Percentiles rank a stretch among this genome's conserved stretches.
Evolutionary conservation across 2,888 invertebrate species (phyloP).

Genomic region (Smittia sp.): DNA sequence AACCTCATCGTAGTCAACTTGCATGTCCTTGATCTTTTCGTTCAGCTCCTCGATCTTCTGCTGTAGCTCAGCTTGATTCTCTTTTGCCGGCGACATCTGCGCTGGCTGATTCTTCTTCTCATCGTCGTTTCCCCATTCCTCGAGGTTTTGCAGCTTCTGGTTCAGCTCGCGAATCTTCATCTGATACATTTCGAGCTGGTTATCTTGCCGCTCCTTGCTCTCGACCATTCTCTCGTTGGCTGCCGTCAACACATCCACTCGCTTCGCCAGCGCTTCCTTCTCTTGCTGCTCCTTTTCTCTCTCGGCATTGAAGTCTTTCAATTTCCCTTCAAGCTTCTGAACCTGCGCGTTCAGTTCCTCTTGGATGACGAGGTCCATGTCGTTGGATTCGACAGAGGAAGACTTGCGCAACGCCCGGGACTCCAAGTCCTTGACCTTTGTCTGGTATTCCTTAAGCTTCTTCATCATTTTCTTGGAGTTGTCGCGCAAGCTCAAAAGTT

Average conservation of each 20-base stretch:
- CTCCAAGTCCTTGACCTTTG: constrained; percentile 57
- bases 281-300: constrained; percentile 63
- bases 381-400: constrained; percentile 55
- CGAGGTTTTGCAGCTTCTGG: constrained; percentile 61
- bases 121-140: constrained; percentile 53
- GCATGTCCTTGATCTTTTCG: constrained; percentile 59
- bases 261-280: constrained; percentile 65
- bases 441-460: constrained; percentile 80
- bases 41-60: constrained; percentile 55
- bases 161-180: constrained; percentile 68
- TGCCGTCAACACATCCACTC: constrained; percentile 69
- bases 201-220: constrained; percentile 77
- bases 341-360: constrained; percentile 75
- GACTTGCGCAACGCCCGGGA: constrained; percentile 50
- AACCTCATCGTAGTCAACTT: constrained; percentile 62
- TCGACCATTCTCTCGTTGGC: constrained; percentile 76
- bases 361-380: constrained; percentile 74
- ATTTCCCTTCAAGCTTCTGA: constrained; percentile 62
- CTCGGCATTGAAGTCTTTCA: constrained; percentile 60
- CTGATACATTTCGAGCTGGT: constrained; percentile 70
- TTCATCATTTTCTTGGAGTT: constrained; percentile 77
- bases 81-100: constrained; percentile 25
- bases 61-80: constrained; percentile 42
- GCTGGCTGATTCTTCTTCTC: constrained; percentile 6
- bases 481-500: constrained; percentile 63